Percentiles rank a stretch among this genome's conserved stretches.
phyloP scores from a whole-genome alignment of 2,113 vertebrate genomes.

The Varanus salvator region DNA sequence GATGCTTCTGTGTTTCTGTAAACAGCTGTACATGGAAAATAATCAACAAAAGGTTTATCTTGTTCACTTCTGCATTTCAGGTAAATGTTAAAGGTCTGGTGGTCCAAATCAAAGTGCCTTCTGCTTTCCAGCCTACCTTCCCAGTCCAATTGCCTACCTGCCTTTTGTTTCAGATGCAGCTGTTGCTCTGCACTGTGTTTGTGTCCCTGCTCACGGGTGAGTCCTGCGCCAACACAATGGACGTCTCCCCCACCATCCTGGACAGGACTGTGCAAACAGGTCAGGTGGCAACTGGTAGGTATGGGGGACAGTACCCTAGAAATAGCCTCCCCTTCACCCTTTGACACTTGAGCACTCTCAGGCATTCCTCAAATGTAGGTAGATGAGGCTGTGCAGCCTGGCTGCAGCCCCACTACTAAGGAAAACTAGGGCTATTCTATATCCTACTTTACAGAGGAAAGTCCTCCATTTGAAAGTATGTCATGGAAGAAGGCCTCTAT shows the following conservation, averaged over 20 bases:
- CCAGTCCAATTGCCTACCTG: not conserved
- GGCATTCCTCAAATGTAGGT: no score
- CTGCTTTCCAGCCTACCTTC: not conserved
- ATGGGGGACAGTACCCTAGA: not conserved
- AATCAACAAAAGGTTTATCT: not conserved
- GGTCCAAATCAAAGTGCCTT: not conserved
- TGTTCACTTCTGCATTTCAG: not conserved
- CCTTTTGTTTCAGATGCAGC: not conserved
- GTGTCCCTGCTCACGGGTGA: not conserved
- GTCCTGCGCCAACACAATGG: not conserved
- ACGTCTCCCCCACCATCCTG: not conserved
- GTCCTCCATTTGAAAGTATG: no score
- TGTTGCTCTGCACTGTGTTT: not conserved
- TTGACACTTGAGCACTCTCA: no score
- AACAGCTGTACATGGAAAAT: not conserved
- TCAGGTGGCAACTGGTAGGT: not conserved
- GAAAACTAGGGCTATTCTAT: no score
- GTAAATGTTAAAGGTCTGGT: not conserved
- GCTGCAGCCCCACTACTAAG: no score
- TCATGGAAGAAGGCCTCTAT: no score
- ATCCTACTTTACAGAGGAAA: no score
- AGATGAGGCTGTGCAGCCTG: no score
- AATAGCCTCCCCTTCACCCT: not conserved
- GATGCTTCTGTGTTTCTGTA: no score
- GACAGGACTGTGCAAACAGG: not conserved